Base-by-base conservation (phyloP, 2,888 invertebrate species). In the Fragum sueziense region DNA sequence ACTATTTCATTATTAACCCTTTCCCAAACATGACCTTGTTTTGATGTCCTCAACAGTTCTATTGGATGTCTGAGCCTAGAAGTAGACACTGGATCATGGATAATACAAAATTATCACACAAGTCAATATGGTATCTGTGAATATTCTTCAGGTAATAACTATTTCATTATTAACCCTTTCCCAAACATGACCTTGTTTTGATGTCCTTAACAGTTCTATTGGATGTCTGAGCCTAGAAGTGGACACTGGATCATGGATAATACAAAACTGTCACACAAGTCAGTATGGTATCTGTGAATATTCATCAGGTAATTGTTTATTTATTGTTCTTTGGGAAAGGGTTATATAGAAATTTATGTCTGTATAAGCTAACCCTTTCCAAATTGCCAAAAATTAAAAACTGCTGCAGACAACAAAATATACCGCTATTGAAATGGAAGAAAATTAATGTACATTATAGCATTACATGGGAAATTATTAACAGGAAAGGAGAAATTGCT, bases 11-110 rank as follows among this genome's bases (percentile, higher is more conserved):
- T 41, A 20, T 47, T 47, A 47, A 47, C 2, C n/a, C 47, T 47
- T 47, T 47, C 1, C 47, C 47, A n/a, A n/a, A n/a, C n/a, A n/a
- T n/a, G n/a, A n/a, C n/a, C n/a, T n/a, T n/a, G n/a, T n/a, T n/a
- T n/a, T n/a, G n/a, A n/a, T n/a, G n/a, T n/a, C n/a, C n/a, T n/a
- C n/a, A 62, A 33, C 34, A 62, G 9, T 4, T 34, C 62, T n/a
- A 22, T 62, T 3, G 62, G 62, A 33, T 62, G 62, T 62, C 6
- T 62, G 34, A 34, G 62, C 22, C n/a, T 62, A 29, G 62, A 62
- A n/a, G 17, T 9, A n/a, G 9, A 34, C 14, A 9, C 47, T 47
- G 47, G 47, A 20, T 6, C 33, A n/a, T 62, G 62, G 62, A 62
- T 9, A n/a, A 34, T 62, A 34, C 29, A 62, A 22, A 33, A 62